These are phyloP conservation scores for Seladonia tumulorum DNA, from an alignment of 2,888 invertebrate species.

Conservation along the genomic window DNA sequence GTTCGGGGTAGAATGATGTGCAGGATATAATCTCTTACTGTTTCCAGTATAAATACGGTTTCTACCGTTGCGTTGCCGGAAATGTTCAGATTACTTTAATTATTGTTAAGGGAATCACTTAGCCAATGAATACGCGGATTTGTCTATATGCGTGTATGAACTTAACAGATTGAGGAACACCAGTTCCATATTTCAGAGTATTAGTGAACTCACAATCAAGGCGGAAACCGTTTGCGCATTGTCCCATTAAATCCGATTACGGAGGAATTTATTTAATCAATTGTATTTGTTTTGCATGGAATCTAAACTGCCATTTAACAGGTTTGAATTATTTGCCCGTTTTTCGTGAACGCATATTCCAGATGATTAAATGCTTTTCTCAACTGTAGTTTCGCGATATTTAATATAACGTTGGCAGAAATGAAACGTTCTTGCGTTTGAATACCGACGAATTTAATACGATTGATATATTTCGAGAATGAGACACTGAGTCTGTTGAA, in stretches of 20 bases:
- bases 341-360: not conserved
- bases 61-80: not conserved
- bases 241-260: not conserved
- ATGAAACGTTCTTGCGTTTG: not conserved
- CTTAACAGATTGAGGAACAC: not conserved
- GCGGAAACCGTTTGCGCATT: not conserved
- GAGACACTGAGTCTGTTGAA: too few relatives aligned
- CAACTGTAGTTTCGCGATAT: not conserved
- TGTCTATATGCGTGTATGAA: not conserved
- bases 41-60: not conserved
- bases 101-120: not conserved
- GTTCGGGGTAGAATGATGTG: not conserved
- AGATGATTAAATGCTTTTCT: not conserved
- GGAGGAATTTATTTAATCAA: not conserved
- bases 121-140: not conserved
- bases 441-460: too few relatives aligned
- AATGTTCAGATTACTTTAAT: conserved; percentile 5
- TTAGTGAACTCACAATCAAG: not conserved
- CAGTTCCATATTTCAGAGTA: not conserved
- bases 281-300: not conserved
- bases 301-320: not conserved
- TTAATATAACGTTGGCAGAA: not conserved
- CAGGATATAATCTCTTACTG: not conserved
- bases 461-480: too few relatives aligned
- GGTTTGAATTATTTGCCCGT: not conserved